Base-by-base conservation (phyloP, 2,113 vertebrate species). In the Noctilio leporinus region DNA sequence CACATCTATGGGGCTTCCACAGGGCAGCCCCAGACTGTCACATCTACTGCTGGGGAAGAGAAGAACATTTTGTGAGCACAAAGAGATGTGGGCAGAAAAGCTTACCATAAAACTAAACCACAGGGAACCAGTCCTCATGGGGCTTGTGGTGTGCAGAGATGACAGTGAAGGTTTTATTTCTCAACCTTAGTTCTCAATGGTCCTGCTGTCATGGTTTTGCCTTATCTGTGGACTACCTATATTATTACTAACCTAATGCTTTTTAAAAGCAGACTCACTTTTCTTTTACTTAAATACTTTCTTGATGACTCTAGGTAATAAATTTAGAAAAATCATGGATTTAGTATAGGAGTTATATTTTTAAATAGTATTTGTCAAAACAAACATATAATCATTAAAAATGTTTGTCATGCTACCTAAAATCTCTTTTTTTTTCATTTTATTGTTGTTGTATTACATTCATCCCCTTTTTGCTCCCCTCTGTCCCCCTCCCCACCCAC, bases 271-370 rank as follows among this genome's bases (percentile, higher is more conserved):
- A 7, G 26, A 17, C 35, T 67, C 64, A 73, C 12, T 73, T 51
- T 80, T 59, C 40, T 75, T 89, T 92, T 35, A 77, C 16, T 87
- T 69, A 69, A 91, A 86, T n/a, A 49, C 20, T 77, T 83, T 20
- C n/a, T 75, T 51, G 73, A 35, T 81, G 57, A 53, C 77, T 75
- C 49, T 62, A 89, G 49, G 17, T 33, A 64, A 62, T 47, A 59
- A 22, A 57, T 28, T 89, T 38, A 86, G 47, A 81, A 49, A 75
- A 91, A 91, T 43, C 43, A 75, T 26, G 17, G 40, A 15, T 47
- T 86, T 86, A 75, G 20, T 24, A 30, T 62, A 59, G 22, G 11
- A 51, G 24, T 81, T 89, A 69, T 49, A 38, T 38, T 59, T n/a
- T 87, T 73, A 80, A 38, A 49, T 59, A 53, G 20, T 64, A 47